Conservation (phyloP, 1,140 invertebrate species). For the Sycobia sp. region DNA sequence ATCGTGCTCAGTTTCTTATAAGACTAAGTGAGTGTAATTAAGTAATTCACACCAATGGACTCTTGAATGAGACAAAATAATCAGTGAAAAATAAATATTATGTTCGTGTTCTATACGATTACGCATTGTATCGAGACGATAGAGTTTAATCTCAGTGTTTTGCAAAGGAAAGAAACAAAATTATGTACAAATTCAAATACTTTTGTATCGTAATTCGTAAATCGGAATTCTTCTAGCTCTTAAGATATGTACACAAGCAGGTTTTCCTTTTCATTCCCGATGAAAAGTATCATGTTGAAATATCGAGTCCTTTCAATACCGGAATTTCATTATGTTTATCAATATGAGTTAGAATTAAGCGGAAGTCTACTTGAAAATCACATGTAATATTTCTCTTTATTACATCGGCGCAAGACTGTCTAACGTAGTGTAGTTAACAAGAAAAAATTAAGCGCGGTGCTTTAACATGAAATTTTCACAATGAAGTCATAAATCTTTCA, state of each 20-base stretch:
- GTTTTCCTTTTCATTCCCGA: conserved; percentile 23
- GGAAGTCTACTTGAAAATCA: conserved; percentile 12
- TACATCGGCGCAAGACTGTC: not conserved
- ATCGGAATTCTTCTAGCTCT: conserved; percentile 19
- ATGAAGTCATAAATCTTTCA: no score
- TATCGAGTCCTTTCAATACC: conserved; percentile 14
- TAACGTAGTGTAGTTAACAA: no score
- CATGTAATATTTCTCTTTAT: conserved; percentile 23
- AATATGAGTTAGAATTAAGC: conserved; percentile 4
- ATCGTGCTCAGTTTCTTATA: conserved; percentile 28
- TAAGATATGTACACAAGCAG: conserved; percentile 16
- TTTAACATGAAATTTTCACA: no score
- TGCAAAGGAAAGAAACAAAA: conserved; percentile 34
- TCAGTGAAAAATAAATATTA: conserved; percentile 8
- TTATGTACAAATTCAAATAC: conserved; percentile 52
- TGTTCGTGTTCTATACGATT: conserved; percentile 15
- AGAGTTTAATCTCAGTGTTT: conserved; percentile 21
- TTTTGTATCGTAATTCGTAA: conserved; percentile 48
- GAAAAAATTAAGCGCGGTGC: no score
- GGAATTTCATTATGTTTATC: not conserved
- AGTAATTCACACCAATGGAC: conserved; percentile 7
- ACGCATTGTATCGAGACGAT: conserved; percentile 8
- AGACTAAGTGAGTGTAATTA: conserved; percentile 11
- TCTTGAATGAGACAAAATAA: not conserved
- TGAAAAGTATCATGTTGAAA: conserved; percentile 18